Base-by-base conservation (phyloP, 2,888 invertebrate species). In the Anorthoa munda region DNA sequence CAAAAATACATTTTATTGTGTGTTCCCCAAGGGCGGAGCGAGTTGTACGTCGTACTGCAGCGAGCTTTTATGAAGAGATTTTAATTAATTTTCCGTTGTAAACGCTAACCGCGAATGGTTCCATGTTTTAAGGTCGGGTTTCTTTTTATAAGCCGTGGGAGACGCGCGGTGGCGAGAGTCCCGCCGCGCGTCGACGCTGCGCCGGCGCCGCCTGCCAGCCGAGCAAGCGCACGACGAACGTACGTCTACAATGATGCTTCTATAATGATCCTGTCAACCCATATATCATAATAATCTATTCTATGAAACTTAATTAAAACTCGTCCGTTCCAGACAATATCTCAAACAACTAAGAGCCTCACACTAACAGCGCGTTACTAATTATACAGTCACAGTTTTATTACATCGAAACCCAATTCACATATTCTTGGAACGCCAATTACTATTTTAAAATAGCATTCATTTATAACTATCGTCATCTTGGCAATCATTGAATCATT, bases 1-100 rank as follows among this genome's bases (percentile, higher is more conserved):
- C 93, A 92, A 94, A 95, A 95, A 95, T 95, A 95, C 87, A 92
- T 94, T 95, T 95, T 95, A 95, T 94, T 94, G 94, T 95, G 92
- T 91, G 92, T 92, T 93, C 91, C 90, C 91, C 95, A 95, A 95
- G 95, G 95, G 95, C 95, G 92, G 81, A 77, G 79, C 81, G 85
- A 85, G 77, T 84, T 84, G 83, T 83, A 78, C 81, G 83, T 75
- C 70, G 83, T 81, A 77, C 79, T 84, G 85, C 79, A 85, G 76
- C 83, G 65, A 75, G 79, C 72, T 82, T 91, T 91, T 93, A 92
- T 92, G 90, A 92, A 94, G 89, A 91, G 90, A 93, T 93, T 93
- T 93, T 92, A 92, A 93, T 92, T 92, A 92, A 92, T 92, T 91
- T 90, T 92, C 88, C 88, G 92, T 86, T 90, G 90, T 92, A 91